Evolutionary conservation across 2,797 vertebrate species (phyloP).

Genomic region (Semaprochilodus insignis): DNA sequence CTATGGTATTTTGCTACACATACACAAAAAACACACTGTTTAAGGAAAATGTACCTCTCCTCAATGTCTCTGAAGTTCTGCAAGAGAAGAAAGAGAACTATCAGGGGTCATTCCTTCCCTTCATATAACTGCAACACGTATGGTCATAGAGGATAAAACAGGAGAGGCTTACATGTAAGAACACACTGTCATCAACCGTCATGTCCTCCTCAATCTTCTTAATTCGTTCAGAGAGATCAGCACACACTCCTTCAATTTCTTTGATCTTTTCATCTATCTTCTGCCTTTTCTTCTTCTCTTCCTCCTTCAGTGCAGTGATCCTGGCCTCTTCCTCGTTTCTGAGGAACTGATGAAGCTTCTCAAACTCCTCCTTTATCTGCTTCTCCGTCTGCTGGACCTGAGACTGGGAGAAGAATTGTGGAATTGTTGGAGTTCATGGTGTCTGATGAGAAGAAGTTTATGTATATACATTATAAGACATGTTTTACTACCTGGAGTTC

Average conservation of each 20-base stretch:
- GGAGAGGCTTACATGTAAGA: constrained; percentile 49
- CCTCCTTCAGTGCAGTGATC: background rate
- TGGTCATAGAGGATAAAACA: background rate
- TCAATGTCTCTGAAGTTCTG: constrained; percentile 33
- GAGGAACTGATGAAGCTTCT: background rate
- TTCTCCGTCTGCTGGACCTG: constrained; percentile 2
- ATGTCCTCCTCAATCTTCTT: constrained; percentile 46
- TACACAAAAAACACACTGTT: too few relatives aligned
- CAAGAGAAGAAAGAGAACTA: background rate
- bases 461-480: background rate
- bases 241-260: background rate
- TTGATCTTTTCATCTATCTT: constrained; percentile 57
- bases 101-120: too few relatives aligned
- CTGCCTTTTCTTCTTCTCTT: constrained; percentile 39
- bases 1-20: too few relatives aligned
- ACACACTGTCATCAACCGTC: constrained; percentile 47
- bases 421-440: too few relatives aligned
- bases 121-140: background rate
- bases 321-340: background rate
- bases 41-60: background rate
- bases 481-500: background rate
- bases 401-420: background rate
- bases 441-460: constrained; percentile 1
- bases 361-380: constrained; percentile 2
- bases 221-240: background rate